These are phyloP conservation scores for Rotaria magnacalcarata DNA, from an alignment of 2,888 invertebrate species.

Conservation along the genomic window DNA sequence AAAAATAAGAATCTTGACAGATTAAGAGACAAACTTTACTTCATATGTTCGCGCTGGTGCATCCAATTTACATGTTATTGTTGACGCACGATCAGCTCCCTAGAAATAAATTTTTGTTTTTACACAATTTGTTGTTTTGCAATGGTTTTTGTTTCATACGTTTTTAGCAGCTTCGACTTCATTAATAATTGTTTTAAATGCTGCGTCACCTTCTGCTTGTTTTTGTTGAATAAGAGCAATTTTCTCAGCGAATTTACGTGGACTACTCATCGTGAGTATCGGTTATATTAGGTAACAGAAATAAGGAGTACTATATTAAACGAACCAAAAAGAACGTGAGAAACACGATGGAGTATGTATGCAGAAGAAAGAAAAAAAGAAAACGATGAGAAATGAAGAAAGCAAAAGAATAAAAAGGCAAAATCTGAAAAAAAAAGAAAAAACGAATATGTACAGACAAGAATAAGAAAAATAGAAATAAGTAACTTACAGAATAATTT, in stretches of 20 bases:
- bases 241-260: conserved; percentile 31
- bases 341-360: neutral
- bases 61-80: neutral
- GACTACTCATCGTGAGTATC: conserved; percentile 12
- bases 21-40: neutral
- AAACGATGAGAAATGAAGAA: neutral
- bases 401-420: neutral
- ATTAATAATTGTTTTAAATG: neutral
- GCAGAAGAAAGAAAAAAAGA: neutral
- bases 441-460: neutral
- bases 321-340: conserved; percentile 1
- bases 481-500: neutral
- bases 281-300: neutral
- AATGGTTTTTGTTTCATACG: neutral
- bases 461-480: neutral
- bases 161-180: conserved; percentile 30
- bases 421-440: neutral
- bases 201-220: conserved; percentile 8
- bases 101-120: neutral
- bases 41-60: neutral
- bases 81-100: neutral
- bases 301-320: neutral
- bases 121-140: neutral
- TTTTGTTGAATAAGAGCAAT: conserved; percentile 2
- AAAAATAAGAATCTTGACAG: neutral